phyloP scores from a whole-genome alignment of 2,888 invertebrate species.

The Morpho helenor region DNA sequence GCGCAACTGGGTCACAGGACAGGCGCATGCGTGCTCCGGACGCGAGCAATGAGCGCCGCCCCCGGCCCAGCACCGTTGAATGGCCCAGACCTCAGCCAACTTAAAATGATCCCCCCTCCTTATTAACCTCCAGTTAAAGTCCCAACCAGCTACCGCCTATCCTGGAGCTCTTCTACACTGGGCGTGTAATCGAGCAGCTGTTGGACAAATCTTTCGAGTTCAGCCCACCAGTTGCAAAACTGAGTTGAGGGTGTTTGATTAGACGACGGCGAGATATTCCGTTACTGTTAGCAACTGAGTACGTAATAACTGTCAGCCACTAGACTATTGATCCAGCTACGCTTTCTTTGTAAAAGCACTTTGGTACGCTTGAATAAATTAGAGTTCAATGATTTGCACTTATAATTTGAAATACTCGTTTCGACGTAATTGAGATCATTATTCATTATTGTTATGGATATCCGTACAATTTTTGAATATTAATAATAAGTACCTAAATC shows the following conservation, averaged over 20 bases:
- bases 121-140: constrained; percentile 33
- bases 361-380: constrained; percentile 1
- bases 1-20: constrained; percentile 70
- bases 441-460: too few relatives aligned
- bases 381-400: neutral
- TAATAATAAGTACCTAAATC: too few relatives aligned
- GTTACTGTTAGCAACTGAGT: constrained; percentile 34
- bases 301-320: constrained; percentile 23
- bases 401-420: neutral
- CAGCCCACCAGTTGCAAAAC: constrained; percentile 71
- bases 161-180: constrained; percentile 42
- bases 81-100: constrained; percentile 52
- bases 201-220: constrained; percentile 66
- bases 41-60: constrained; percentile 72
- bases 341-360: constrained; percentile 4
- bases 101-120: constrained; percentile 57
- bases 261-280: constrained; percentile 38
- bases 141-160: constrained; percentile 18
- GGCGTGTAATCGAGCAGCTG: constrained; percentile 54
- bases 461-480: too few relatives aligned
- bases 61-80: constrained; percentile 64
- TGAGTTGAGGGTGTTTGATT: constrained; percentile 52
- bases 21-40: constrained; percentile 71
- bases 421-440: too few relatives aligned
- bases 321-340: constrained; percentile 24